These are phyloP conservation scores for Asobara japonica DNA, from an alignment of 1,140 invertebrate genomes.

Conservation along the genomic window DNA sequence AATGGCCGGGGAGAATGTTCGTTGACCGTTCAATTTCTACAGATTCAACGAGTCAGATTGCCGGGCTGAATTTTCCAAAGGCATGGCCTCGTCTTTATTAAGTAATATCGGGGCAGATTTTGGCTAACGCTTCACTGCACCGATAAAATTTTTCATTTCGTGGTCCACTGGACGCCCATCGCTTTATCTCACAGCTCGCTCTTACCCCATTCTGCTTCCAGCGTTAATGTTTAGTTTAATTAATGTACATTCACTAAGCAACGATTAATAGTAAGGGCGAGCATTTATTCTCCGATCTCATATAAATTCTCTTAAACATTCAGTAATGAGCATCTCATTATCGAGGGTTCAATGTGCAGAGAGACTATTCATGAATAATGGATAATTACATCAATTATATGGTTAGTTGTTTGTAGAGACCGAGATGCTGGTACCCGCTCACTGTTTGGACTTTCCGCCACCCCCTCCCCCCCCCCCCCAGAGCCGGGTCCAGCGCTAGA, in stretches of 20 bases:
- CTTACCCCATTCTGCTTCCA: not conserved
- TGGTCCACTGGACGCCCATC: not conserved
- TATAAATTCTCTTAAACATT: no score
- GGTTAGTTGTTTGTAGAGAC: no score
- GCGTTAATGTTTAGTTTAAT: constrained; percentile 1
- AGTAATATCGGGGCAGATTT: not conserved
- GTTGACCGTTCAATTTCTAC: not conserved
- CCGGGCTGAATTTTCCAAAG: not conserved
- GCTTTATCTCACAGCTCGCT: not conserved
- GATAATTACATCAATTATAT: no score
- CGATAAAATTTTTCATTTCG: constrained; percentile 4
- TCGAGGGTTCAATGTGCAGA: no score
- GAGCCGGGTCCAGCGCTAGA: no score
- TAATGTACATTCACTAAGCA: not conserved
- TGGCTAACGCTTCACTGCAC: not conserved
- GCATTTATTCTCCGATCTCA: not conserved
- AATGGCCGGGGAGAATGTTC: not conserved
- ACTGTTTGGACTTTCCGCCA: no score
- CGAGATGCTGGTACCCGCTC: no score
- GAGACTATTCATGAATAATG: no score
- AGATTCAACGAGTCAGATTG: not conserved
- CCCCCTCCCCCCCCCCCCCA: no score
- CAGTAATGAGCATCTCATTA: no score
- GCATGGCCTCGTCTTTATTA: not conserved
- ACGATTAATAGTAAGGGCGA: not conserved